These are phyloP conservation scores for Cranoglanis bouderius DNA, from an alignment of 2,113 vertebrate genomes.

Conservation along the genomic window DNA sequence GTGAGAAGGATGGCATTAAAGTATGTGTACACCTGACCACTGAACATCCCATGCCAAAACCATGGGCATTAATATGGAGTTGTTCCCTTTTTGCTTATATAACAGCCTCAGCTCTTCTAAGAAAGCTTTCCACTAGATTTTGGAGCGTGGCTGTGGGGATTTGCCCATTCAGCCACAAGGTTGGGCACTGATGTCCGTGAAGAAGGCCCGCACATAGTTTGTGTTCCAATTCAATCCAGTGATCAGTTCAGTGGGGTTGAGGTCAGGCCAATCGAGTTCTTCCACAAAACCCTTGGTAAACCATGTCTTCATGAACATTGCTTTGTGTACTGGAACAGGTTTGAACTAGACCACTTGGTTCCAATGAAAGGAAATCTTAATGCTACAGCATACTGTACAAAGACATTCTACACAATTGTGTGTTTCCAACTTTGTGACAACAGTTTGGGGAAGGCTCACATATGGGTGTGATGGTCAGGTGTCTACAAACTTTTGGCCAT, in stretches of 20 bases:
- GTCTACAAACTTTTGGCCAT: not conserved
- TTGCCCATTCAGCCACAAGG: not conserved
- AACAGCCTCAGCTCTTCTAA: not conserved
- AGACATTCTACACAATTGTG: not conserved
- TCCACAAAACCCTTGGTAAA: too few species aligned
- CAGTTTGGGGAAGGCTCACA: not conserved
- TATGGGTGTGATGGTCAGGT: not conserved
- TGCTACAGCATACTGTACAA: not conserved
- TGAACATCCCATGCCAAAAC: not conserved
- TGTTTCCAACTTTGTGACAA: not conserved
- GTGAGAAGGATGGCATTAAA: not conserved
- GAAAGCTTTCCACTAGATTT: not conserved
- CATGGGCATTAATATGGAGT: not conserved
- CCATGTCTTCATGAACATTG: too few species aligned
- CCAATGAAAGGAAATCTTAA: not conserved
- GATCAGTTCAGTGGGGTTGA: too few species aligned
- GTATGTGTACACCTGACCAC: not conserved
- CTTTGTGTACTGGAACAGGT: not conserved
- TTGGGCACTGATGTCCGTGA: too few species aligned
- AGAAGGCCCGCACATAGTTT: not conserved
- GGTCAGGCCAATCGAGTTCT: too few species aligned
- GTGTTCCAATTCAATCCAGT: not conserved
- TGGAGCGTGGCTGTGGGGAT: not conserved
- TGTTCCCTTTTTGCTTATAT: not conserved
- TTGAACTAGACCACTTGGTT: too few species aligned